phyloP scores from a whole-genome alignment of 1,140 invertebrate species.

The Caenorhabditis latens region DNA sequence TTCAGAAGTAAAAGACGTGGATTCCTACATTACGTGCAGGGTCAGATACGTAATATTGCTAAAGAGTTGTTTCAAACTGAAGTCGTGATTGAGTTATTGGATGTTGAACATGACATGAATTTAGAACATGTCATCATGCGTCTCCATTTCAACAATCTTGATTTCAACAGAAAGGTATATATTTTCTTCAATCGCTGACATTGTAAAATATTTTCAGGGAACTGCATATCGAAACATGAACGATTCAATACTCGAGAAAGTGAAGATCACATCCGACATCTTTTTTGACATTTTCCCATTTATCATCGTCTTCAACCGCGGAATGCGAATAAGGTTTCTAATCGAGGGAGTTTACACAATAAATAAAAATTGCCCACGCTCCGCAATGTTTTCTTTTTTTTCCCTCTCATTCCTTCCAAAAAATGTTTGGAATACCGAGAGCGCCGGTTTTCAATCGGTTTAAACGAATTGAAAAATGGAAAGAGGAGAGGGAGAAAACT shows the following conservation, averaged over 20 bases:
- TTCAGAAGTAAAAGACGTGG: conserved; percentile 88
- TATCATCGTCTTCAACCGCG: conserved; percentile 93
- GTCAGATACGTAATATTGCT: conserved; percentile 90
- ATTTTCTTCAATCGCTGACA: conserved; percentile 78
- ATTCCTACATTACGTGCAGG: conserved; percentile 96
- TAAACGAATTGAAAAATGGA: conserved; percentile 79
- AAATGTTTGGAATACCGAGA: conserved; percentile 89
- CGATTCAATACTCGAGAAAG: conserved; percentile 58
- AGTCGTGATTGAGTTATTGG: conserved; percentile 90
- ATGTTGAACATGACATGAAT: conserved; percentile 82
- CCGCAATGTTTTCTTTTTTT: conserved; percentile 13
- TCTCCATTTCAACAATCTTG: conserved; percentile 92
- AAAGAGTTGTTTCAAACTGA: conserved; percentile 92
- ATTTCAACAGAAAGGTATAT: conserved; percentile 78
- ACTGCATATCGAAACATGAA: conserved; percentile 46
- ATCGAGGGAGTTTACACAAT: background rate
- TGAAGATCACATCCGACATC: conserved; percentile 78
- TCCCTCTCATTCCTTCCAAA: conserved; percentile 80
- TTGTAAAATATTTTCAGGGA: conserved; percentile 79
- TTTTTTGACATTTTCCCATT: conserved; percentile 98
- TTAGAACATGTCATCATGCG: conserved; percentile 94
- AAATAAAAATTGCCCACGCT: conserved; percentile 6
- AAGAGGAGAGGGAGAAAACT: background rate
- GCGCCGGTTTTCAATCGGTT: conserved; percentile 84
- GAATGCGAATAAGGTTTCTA: conserved; percentile 85